These are phyloP conservation scores for Gorsachius magnificus DNA, from an alignment of 2,797 vertebrate genomes.

Conservation along the genomic window DNA sequence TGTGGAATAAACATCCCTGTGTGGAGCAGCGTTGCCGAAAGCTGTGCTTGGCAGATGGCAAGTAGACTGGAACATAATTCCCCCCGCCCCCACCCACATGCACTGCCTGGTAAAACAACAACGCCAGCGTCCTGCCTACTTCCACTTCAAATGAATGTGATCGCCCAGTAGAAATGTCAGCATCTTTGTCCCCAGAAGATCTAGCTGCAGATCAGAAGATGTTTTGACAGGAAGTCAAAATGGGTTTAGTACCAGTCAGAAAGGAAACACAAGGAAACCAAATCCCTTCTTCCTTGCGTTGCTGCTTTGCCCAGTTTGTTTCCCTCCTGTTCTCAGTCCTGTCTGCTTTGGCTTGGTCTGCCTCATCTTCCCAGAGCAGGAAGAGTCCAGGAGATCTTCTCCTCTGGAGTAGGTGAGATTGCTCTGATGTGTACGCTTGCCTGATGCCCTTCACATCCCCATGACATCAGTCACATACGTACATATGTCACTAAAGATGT, in stretches of 20 bases:
- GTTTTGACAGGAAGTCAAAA: slow-evolving; percentile 14
- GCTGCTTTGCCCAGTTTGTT: neutral
- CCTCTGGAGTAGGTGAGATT: neutral
- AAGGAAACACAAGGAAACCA: neutral
- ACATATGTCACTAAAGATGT: neutral
- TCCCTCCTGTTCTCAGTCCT: neutral
- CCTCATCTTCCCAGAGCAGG: neutral
- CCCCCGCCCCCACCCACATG: neutral
- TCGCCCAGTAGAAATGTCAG: neutral
- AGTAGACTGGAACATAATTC: slow-evolving; percentile 52
- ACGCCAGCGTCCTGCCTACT: slow-evolving; percentile 5
- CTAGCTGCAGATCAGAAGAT: neutral
- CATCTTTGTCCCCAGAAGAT: neutral
- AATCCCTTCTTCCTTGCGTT: neutral
- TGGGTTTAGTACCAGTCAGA: neutral
- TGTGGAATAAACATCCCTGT: slow-evolving; percentile 60
- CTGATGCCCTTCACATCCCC: neutral
- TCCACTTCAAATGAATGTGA: neutral
- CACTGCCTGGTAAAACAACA: slow-evolving; percentile 29
- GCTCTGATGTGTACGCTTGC: neutral
- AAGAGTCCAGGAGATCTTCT: neutral
- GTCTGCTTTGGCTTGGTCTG: neutral
- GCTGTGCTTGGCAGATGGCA: slow-evolving; percentile 69
- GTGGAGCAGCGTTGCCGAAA: slow-evolving; percentile 55
- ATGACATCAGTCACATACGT: rapidly evolving